A percentile compares a stretch with the other conserved stretches of the same genome.
These are phyloP conservation scores for Lepeophtheirus salmonis DNA, from an alignment of 1,140 invertebrate species.

Conservation along the genomic window DNA sequence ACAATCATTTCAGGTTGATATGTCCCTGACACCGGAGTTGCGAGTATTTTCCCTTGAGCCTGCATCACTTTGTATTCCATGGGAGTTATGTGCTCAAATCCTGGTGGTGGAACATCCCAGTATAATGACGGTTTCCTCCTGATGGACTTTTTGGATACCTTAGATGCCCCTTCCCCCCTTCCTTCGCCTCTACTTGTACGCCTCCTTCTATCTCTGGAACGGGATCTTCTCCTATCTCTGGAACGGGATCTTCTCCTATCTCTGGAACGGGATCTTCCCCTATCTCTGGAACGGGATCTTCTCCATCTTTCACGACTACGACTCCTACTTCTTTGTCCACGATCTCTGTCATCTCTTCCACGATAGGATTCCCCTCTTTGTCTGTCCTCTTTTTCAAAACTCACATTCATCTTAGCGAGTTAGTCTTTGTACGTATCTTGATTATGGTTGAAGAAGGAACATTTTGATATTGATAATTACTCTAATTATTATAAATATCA, in stretches of 20 bases:
- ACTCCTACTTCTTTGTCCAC: background rate
- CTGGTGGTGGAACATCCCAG: slow-evolving; percentile 96
- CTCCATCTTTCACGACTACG: slow-evolving; percentile 5
- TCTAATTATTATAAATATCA: too few species aligned
- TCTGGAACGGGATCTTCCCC: background rate
- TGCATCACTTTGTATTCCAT: slow-evolving; percentile 62
- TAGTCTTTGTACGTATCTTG: too few species aligned
- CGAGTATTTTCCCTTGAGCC: slow-evolving; percentile 80
- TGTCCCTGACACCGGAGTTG: slow-evolving; percentile 69
- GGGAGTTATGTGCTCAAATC: slow-evolving; percentile 95
- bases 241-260: background rate
- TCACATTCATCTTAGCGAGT: background rate
- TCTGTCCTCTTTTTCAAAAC: background rate
- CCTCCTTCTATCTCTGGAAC: too few species aligned
- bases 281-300: slow-evolving; percentile 1
- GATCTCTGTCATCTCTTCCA: too few species aligned
- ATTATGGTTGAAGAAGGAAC: too few species aligned
- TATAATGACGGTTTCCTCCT: slow-evolving; percentile 79
- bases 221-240: too few species aligned
- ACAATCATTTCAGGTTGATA: slow-evolving; percentile 78
- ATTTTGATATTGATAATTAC: too few species aligned
- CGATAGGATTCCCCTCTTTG: background rate
- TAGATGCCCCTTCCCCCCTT: background rate
- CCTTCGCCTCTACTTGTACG: too few species aligned
- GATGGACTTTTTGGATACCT: background rate